Evolutionary conservation across 53 echinoderm and acorn worm genomes (phyloP).

Genomic region (Astropecten irregularis): DNA sequence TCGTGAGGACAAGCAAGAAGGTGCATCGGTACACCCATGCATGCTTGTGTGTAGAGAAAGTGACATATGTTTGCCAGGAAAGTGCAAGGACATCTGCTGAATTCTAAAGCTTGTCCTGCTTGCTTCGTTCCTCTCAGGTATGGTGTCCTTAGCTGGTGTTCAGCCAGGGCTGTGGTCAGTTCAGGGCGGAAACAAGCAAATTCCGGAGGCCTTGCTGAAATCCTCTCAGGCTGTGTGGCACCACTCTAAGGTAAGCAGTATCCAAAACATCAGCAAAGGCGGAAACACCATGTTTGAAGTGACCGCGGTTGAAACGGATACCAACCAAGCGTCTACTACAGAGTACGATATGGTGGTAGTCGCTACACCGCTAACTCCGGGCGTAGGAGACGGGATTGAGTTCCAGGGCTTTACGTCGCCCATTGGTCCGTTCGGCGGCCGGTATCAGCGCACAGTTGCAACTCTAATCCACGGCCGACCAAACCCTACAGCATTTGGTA

Average conservation of each 20-base stretch:
- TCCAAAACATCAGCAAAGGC: conserved; percentile 21
- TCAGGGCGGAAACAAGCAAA: conserved; percentile 78
- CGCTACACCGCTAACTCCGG: conserved; percentile 74
- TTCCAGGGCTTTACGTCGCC: conserved; percentile 63
- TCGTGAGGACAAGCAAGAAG: no score
- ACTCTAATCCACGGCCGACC: conserved; percentile 71
- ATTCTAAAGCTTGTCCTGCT: no score
- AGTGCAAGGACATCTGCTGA: no score
- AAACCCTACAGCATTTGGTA: conserved; percentile 72
- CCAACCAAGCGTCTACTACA: neutral
- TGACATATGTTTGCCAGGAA: no score
- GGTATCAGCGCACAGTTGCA: conserved; percentile 84
- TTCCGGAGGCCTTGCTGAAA: conserved; percentile 67
- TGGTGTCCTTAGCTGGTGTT: conserved; percentile 88
- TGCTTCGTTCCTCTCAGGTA: no score
- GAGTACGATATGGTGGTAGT: conserved; percentile 86
- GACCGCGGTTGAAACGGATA: neutral
- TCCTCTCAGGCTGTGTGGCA: conserved; percentile 62
- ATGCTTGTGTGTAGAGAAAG: no score
- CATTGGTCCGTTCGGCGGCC: conserved; percentile 61
- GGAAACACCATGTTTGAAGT: conserved; percentile 22
- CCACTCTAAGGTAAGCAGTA: conserved; percentile 39
- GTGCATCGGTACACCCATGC: no score
- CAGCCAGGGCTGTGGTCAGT: conserved; percentile 90
- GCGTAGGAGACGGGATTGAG: conserved; percentile 47